A percentile compares a stretch with the other conserved stretches of the same genome.
Conservation (phyloP, 2,113 vertebrate genomes). For the Gorsachius goisagi region DNA sequence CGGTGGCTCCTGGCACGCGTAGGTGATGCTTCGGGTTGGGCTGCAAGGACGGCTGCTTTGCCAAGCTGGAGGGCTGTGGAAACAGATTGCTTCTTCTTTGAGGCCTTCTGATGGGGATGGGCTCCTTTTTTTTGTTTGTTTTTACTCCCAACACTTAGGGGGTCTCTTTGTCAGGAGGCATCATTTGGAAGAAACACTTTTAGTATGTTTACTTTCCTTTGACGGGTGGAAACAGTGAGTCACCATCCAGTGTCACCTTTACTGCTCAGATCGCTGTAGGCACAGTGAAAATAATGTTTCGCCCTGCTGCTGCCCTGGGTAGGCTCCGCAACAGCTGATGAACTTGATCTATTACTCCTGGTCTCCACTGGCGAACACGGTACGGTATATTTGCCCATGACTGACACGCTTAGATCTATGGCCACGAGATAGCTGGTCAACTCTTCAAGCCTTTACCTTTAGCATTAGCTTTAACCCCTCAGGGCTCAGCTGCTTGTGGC, state of each 20-base stretch:
- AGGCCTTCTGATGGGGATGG: background rate
- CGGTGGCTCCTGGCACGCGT: rapidly evolving
- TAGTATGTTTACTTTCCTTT: background rate
- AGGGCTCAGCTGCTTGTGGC: background rate
- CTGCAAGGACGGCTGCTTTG: background rate
- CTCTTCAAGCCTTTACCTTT: conserved; percentile 21
- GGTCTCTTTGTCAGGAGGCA: background rate
- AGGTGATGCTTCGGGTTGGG: background rate
- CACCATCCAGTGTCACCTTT: background rate
- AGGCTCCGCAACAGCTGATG: background rate
- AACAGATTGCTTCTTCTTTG: background rate
- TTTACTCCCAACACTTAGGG: background rate
- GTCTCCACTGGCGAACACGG: background rate
- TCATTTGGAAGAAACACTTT: background rate
- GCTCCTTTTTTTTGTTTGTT: background rate
- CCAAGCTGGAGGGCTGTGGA: background rate
- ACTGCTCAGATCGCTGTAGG: background rate
- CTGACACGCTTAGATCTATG: background rate
- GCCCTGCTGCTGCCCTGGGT: background rate
- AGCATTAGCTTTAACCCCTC: conserved; percentile 46
- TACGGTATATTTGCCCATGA: background rate
- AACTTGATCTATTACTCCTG: conserved; percentile 1
- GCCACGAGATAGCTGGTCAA: background rate
- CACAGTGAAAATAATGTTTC: background rate
- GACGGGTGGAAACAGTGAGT: background rate